phyloP scores from a whole-genome alignment of 2,888 invertebrate genomes.

The Drosophila kanekoi region DNA sequence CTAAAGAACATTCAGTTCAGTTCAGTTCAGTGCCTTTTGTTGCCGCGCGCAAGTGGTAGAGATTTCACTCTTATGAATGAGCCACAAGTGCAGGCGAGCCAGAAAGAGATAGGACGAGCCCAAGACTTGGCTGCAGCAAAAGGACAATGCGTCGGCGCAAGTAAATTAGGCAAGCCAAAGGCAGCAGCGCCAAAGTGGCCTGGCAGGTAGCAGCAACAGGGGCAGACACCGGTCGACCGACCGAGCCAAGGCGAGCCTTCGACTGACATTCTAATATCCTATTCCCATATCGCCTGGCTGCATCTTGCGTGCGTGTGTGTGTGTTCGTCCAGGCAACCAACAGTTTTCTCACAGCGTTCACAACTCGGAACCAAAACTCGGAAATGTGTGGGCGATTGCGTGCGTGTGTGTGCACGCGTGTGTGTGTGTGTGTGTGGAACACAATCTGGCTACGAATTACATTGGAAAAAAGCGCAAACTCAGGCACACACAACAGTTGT shows the following conservation, averaged over 20 bases:
- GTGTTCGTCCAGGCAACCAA: constrained; percentile 43
- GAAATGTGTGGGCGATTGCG: constrained; percentile 68
- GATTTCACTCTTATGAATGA: constrained; percentile 77
- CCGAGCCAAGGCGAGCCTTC: constrained; percentile 18
- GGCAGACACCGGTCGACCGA: neutral
- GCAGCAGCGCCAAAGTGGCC: constrained; percentile 66
- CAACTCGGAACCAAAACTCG: constrained; percentile 67
- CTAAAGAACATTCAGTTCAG: constrained; percentile 55
- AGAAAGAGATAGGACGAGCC: constrained; percentile 16
- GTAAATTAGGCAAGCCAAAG: constrained; percentile 81
- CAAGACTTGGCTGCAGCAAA: constrained; percentile 21
- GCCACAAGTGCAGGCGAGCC: constrained; percentile 40
- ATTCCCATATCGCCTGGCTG: constrained; percentile 68
- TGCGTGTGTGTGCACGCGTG: constrained; percentile 12
- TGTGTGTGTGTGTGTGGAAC: constrained; percentile 40
- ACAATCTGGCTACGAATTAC: constrained; percentile 63
- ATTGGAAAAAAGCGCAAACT: constrained; percentile 58
- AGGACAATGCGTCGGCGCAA: constrained; percentile 68
- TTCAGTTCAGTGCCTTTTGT: constrained; percentile 59
- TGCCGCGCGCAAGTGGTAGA: constrained; percentile 53
- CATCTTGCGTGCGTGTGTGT: constrained; percentile 54
- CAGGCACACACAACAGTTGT: constrained; percentile 64
- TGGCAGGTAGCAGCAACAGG: constrained; percentile 56
- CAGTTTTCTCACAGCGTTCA: constrained; percentile 69
- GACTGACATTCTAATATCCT: constrained; percentile 67